These are phyloP conservation scores for Clarias fuscus DNA, from an alignment of 2,797 vertebrate genomes.

Conservation along the genomic window DNA sequence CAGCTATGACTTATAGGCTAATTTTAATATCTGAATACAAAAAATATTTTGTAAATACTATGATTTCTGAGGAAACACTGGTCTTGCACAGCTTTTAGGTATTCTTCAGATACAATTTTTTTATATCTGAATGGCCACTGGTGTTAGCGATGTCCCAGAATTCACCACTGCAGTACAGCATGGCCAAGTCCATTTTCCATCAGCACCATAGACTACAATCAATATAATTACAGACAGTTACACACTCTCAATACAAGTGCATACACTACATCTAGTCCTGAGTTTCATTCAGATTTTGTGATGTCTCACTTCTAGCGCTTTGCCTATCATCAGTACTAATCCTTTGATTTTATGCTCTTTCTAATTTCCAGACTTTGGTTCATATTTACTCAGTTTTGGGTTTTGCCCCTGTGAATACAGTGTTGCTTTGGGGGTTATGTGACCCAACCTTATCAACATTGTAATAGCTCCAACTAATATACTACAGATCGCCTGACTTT, in stretches of 20 bases:
- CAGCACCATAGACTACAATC: not conserved
- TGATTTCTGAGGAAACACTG: conserved; percentile 78
- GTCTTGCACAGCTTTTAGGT: conserved; percentile 77
- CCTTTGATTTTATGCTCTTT: not conserved
- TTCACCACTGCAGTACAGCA: not conserved
- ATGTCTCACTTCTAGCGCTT: not conserved
- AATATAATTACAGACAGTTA: not conserved
- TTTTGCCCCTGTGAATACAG: conserved; percentile 18
- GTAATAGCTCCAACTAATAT: conserved; percentile 60
- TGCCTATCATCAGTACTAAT: not conserved
- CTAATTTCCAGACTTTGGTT: not conserved
- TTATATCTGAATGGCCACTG: conserved; percentile 75
- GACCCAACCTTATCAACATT: conserved; percentile 62
- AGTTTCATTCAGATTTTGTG: not conserved
- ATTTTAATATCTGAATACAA: conserved; percentile 82
- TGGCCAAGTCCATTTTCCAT: not conserved
- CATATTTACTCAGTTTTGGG: not conserved
- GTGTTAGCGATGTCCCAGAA: conserved; percentile 64
- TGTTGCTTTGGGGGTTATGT: conserved; percentile 54
- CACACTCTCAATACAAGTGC: not conserved
- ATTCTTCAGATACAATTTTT: conserved; percentile 85
- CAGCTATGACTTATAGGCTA: conserved; percentile 75
- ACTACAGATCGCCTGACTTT: not conserved
- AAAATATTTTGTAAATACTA: conserved; percentile 69
- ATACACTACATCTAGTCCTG: not conserved